phyloP scores from a whole-genome alignment of 2,888 invertebrate species.

The Netelia fuscicornis region DNA sequence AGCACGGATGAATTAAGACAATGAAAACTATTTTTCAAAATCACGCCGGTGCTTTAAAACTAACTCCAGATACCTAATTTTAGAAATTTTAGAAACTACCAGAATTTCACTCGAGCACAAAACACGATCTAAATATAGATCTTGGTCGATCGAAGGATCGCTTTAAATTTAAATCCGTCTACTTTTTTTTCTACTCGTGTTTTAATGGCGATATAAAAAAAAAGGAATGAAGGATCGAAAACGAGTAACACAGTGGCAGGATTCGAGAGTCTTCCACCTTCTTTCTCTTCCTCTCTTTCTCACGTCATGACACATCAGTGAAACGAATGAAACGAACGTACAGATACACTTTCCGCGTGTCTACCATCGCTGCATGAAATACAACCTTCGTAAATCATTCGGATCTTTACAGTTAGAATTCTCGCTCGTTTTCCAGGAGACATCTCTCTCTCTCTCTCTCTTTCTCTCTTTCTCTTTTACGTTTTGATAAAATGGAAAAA shows the following conservation, averaged over 20 bases:
- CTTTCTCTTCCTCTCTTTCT: slow-evolving; percentile 20
- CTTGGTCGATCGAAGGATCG: no score
- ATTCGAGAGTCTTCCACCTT: slow-evolving; percentile 14
- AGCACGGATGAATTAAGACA: no score
- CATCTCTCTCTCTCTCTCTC: slow-evolving; percentile 19
- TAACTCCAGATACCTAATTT: no score
- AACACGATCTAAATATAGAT: no score
- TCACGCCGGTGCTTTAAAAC: no score
- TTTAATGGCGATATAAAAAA: background rate
- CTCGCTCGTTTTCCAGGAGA: slow-evolving; percentile 21
- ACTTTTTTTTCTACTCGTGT: background rate
- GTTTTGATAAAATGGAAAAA: slow-evolving; percentile 19
- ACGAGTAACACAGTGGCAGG: slow-evolving; percentile 5
- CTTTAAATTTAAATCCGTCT: no score
- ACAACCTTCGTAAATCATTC: slow-evolving; percentile 56
- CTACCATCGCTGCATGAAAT: slow-evolving; percentile 37
- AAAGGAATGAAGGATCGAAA: background rate
- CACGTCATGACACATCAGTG: slow-evolving; percentile 10
- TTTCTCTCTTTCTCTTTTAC: background rate
- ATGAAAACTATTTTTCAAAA: no score
- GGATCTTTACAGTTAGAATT: slow-evolving; percentile 57
- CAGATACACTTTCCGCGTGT: slow-evolving; percentile 12
- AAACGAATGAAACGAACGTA: slow-evolving; percentile 10
- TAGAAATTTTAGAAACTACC: no score
- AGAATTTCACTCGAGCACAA: no score